Conservation (phyloP, 2,797 vertebrate species). For the Buceros bicornis region DNA sequence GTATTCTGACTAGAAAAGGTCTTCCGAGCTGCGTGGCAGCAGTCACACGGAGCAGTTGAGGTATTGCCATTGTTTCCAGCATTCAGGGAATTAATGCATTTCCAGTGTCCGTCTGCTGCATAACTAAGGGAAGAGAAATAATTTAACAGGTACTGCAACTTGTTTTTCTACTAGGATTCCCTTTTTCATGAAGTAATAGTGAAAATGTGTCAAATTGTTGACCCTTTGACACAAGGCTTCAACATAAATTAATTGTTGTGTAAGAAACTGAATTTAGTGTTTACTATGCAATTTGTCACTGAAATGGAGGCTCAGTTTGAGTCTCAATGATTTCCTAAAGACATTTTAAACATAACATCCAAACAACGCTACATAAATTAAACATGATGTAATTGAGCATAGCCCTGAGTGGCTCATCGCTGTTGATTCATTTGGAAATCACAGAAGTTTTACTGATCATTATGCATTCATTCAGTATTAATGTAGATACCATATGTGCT, state of each 20-base stretch:
- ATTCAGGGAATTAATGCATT: neutral
- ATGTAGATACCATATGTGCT: constrained; percentile 51
- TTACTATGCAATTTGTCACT: constrained; percentile 65
- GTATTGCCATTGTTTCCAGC: neutral
- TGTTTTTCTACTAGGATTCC: constrained; percentile 10
- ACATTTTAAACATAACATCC: constrained; percentile 68
- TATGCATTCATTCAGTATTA: constrained; percentile 67
- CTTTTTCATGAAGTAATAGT: constrained; percentile 13
- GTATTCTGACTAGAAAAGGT: neutral
- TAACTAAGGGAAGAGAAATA: constrained; percentile 17
- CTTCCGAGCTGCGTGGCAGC: neutral
- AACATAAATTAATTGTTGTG: constrained; percentile 66
- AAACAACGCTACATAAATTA: constrained; percentile 75
- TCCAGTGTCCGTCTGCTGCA: neutral
- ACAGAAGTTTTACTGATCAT: constrained; percentile 64
- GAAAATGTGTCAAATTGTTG: constrained; percentile 48
- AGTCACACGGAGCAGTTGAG: neutral
- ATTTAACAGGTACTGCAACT: neutral
- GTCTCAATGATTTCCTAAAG: constrained; percentile 68
- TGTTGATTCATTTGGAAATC: constrained; percentile 76
- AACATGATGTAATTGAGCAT: constrained; percentile 71
- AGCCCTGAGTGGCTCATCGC: constrained; percentile 61
- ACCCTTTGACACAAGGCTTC: constrained; percentile 25
- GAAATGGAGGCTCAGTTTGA: constrained; percentile 67
- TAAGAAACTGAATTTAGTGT: constrained; percentile 69